These are phyloP conservation scores for Yponomeuta plumbellus DNA, from an alignment of 2,888 invertebrate species.

Conservation along the genomic window DNA sequence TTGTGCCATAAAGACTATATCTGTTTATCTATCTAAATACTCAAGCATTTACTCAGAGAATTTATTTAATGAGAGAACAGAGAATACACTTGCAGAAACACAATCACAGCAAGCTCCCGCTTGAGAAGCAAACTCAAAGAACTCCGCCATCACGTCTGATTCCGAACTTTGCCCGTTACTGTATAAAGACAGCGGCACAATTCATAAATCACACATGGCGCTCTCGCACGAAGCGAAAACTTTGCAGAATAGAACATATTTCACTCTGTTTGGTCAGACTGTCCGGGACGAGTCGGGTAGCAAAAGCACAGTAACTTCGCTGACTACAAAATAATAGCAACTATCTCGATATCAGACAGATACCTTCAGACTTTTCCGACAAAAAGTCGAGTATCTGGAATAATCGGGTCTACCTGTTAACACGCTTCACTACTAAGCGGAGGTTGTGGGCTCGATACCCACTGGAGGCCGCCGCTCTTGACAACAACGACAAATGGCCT, in stretches of 20 bases:
- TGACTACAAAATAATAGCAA: background rate
- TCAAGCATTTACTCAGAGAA: too few relatives aligned
- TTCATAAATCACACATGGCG: slow-evolving; percentile 1
- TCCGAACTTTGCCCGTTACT: background rate
- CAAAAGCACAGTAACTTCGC: background rate
- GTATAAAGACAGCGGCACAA: background rate
- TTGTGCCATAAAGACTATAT: too few relatives aligned
- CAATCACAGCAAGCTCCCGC: background rate
- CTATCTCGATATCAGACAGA: too few relatives aligned
- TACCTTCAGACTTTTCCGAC: too few relatives aligned
- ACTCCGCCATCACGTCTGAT: background rate
- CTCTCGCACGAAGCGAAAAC: background rate
- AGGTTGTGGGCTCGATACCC: too few relatives aligned
- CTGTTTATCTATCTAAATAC: too few relatives aligned
- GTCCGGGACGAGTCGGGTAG: background rate
- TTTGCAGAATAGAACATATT: slow-evolving; percentile 1
- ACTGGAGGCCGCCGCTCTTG: too few relatives aligned
- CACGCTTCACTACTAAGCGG: too few relatives aligned
- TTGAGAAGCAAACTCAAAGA: background rate
- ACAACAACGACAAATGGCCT: too few relatives aligned
- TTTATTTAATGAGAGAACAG: background rate
- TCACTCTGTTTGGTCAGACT: slow-evolving; percentile 2
- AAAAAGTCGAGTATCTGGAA: too few relatives aligned
- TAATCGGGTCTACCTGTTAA: too few relatives aligned
- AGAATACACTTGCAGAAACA: background rate